Percentiles rank a stretch among this genome's conserved stretches.
Evolutionary conservation across 2,113 vertebrate genomes (phyloP).

Genomic region (Lasiurus cinereus): DNA sequence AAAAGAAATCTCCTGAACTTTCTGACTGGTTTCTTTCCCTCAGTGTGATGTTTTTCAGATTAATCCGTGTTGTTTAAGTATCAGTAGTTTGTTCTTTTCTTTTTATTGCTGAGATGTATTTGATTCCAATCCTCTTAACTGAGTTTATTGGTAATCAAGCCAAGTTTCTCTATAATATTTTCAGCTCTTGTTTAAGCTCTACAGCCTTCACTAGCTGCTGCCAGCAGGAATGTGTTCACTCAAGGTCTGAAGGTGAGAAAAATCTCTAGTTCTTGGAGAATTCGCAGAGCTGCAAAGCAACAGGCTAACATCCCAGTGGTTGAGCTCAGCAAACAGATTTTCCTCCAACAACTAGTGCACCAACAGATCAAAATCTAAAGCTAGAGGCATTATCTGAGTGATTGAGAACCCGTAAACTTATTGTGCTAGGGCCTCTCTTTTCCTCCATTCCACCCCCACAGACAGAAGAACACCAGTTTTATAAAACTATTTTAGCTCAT

Average conservation of each 20-base stretch:
- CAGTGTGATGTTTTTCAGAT: not conserved
- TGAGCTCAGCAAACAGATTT: not conserved
- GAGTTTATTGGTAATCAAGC: not conserved
- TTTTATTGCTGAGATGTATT: not conserved
- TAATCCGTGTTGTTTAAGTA: not conserved
- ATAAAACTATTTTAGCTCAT: not conserved
- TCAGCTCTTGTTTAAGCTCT: not conserved
- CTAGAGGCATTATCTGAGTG: not conserved
- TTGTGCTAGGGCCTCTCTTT: not conserved
- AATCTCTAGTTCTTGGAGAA: not conserved
- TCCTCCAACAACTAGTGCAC: not conserved
- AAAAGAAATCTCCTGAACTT: slow-evolving; percentile 27
- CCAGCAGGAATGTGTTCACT: not conserved
- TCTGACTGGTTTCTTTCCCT: not conserved
- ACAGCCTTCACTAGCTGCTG: not conserved
- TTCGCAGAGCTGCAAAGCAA: not conserved
- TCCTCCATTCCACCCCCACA: not conserved
- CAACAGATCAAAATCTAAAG: not conserved
- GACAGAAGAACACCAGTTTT: not conserved
- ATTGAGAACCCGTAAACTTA: not conserved
- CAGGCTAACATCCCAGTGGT: not conserved
- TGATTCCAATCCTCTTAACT: not conserved
- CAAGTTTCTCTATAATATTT: not conserved
- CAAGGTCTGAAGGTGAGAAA: not conserved
- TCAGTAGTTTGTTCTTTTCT: not conserved